phyloP scores from a whole-genome alignment of 2,113 vertebrate genomes.

The Strix uralensis region DNA sequence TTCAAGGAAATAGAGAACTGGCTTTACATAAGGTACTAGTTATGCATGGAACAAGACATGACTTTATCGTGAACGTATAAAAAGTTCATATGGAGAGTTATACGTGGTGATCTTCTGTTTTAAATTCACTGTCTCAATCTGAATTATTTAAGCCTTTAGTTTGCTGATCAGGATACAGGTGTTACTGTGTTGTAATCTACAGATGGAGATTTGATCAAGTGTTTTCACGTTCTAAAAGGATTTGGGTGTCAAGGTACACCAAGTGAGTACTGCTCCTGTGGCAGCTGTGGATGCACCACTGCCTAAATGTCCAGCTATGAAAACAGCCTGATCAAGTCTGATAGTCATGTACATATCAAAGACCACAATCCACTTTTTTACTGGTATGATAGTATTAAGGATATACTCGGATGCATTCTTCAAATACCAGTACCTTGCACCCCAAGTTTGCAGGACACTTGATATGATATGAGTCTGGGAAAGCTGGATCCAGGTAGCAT shows the following conservation, averaged over 20 bases:
- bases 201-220: too few relatives aligned
- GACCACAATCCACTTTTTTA: neutral
- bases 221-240: neutral
- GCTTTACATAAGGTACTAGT: neutral
- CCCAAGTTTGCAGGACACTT: fast-evolving
- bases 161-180: neutral
- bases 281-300: neutral
- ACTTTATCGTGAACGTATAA: neutral
- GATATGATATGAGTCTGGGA: fast-evolving
- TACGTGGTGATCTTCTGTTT: neutral
- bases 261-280: neutral
- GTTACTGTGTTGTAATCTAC: neutral
- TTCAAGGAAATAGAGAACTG: neutral
- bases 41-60: neutral
- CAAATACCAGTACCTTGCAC: neutral
- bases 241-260: fast-evolving
- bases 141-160: neutral
- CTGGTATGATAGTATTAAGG: fast-evolving
- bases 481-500: neutral
- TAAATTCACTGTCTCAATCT: neutral
- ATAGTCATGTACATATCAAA: fast-evolving
- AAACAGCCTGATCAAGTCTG: neutral
- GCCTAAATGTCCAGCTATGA: neutral
- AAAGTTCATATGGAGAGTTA: too few relatives aligned
- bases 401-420: fast-evolving